These are phyloP conservation scores for Magallana angulata DNA, from an alignment of 1,140 invertebrate species.

Conservation along the genomic window DNA sequence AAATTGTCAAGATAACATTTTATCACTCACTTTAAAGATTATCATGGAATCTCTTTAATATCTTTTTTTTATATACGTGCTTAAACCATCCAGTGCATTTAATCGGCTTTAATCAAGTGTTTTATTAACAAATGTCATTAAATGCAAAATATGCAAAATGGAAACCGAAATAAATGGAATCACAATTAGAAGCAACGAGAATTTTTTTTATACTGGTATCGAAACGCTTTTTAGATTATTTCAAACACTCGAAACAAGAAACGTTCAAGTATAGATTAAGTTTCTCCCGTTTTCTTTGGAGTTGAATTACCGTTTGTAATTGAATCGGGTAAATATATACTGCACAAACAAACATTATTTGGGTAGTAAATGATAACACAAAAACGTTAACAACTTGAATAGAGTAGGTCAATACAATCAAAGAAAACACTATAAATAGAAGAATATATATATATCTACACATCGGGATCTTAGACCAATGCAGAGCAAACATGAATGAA, in stretches of 20 bases:
- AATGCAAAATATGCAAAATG: neutral
- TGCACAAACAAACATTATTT: neutral
- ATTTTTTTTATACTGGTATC: too few relatives aligned
- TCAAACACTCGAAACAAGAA: too few relatives aligned
- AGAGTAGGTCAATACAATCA: neutral
- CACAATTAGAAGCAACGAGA: too few relatives aligned
- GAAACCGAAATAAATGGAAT: too few relatives aligned
- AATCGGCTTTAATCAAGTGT: neutral
- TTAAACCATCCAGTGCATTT: neutral
- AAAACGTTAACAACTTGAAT: neutral
- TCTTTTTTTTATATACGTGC: neutral
- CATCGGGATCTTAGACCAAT: neutral
- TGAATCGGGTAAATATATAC: neutral
- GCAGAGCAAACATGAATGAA: conserved; percentile 19
- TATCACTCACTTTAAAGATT: neutral
- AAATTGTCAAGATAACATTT: conserved; percentile 17
- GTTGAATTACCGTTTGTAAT: neutral
- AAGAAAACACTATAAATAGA: neutral
- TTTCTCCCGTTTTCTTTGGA: neutral
- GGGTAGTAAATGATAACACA: neutral
- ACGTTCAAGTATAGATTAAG: too few relatives aligned
- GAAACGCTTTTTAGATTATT: too few relatives aligned
- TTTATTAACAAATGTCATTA: neutral
- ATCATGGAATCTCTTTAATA: neutral
- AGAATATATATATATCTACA: neutral